phyloP scores from a whole-genome alignment of 1,140 invertebrate species.

The Drosophila punjabiensis region DNA sequence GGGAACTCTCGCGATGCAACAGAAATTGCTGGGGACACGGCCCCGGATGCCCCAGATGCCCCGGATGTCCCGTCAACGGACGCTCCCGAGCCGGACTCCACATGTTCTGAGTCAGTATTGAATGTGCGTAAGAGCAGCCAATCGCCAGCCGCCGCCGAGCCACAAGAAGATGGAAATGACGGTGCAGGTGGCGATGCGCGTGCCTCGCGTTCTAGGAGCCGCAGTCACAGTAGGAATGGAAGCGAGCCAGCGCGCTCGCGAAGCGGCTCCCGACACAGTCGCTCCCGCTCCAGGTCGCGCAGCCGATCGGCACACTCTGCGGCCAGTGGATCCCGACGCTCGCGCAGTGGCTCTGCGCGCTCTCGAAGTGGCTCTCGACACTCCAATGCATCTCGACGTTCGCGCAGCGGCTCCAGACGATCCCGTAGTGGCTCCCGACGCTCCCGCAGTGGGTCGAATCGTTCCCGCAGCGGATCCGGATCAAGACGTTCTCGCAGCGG shows the following conservation, averaged over 20 bases:
- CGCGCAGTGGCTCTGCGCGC: constrained; percentile 78
- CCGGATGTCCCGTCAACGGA: neutral
- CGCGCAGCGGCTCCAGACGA: constrained; percentile 69
- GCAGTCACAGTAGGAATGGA: constrained; percentile 10
- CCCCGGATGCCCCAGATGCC: too few species aligned
- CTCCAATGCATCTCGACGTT: constrained; percentile 76
- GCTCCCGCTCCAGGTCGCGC: constrained; percentile 83
- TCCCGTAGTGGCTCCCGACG: constrained; percentile 83
- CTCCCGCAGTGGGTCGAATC: constrained; percentile 66
- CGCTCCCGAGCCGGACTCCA: constrained; percentile 4
- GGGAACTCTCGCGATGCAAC: neutral
- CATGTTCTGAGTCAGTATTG: constrained; percentile 25
- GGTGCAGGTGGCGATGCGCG: neutral
- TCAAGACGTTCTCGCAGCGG: constrained; percentile 79
- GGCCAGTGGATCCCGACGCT: constrained; percentile 76
- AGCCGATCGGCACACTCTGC: constrained; percentile 79
- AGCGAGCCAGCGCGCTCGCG: constrained; percentile 58
- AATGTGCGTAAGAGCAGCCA: constrained; percentile 11
- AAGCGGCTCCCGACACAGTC: constrained; percentile 77
- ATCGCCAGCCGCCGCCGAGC: neutral
- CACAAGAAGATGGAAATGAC: neutral
- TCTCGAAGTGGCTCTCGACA: constrained; percentile 81
- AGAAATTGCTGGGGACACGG: neutral
- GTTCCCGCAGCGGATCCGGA: constrained; percentile 49
- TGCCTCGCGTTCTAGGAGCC: constrained; percentile 18